Conservation (phyloP, 2,888 invertebrate genomes). For the Nephrocerus scutellatus region DNA sequence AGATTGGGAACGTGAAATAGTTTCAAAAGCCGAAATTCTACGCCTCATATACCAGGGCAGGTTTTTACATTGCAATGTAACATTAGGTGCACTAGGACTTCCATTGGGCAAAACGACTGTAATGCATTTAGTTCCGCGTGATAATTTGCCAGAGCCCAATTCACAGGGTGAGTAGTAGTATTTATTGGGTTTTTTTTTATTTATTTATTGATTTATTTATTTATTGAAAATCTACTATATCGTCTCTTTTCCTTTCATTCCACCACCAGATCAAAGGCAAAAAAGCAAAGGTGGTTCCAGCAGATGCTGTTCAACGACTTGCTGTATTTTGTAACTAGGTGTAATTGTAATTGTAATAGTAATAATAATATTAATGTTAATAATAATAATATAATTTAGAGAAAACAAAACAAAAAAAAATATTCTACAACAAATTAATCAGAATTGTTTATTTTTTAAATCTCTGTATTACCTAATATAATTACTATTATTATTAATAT, state of each 20-base stretch:
- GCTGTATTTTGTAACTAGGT: slow-evolving; percentile 80
- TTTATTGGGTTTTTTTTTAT: not conserved
- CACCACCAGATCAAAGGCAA: slow-evolving; percentile 77
- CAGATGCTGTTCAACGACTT: slow-evolving; percentile 89
- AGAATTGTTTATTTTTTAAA: too few species aligned
- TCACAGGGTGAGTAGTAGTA: slow-evolving; percentile 66
- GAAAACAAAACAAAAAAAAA: too few species aligned
- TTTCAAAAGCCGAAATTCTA: slow-evolving; percentile 93
- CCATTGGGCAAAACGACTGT: slow-evolving; percentile 97
- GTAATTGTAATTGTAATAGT: too few species aligned
- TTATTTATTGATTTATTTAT: not conserved
- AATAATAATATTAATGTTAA: too few species aligned
- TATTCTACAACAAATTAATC: too few species aligned
- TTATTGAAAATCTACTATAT: not conserved
- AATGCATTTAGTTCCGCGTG: slow-evolving; percentile 99
- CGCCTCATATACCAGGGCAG: slow-evolving; percentile 99
- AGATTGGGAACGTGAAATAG: slow-evolving; percentile 96
- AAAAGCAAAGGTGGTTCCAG: slow-evolving; percentile 92
- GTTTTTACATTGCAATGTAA: slow-evolving; percentile 98
- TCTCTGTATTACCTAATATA: too few species aligned
- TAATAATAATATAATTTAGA: too few species aligned
- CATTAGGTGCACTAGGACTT: slow-evolving; percentile 93
- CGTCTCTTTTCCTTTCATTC: slow-evolving; percentile 42
- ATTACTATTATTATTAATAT: too few species aligned
- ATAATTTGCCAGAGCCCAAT: slow-evolving; percentile 98